Percentiles rank a stretch among this genome's conserved stretches.
Conservation (phyloP, 2,888 invertebrate species). For the Heliconius aoede region DNA sequence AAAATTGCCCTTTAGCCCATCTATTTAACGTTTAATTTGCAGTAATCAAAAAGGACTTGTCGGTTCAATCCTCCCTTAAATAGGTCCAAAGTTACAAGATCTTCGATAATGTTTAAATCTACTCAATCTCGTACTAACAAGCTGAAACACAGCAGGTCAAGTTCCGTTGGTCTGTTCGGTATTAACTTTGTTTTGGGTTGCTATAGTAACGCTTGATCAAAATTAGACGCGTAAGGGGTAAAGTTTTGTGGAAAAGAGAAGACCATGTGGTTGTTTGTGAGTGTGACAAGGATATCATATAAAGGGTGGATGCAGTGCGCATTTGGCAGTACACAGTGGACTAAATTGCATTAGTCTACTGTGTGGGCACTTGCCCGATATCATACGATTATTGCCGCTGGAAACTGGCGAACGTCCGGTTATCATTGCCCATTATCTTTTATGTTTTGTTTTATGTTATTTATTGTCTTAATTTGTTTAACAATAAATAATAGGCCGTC, state of each 20-base stretch:
- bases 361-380: slow-evolving; percentile 57
- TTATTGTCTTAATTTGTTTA: not conserved
- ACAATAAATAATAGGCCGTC: too few species aligned
- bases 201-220: slow-evolving; percentile 72
- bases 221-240: slow-evolving; percentile 69
- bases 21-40: slow-evolving; percentile 67
- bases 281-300: slow-evolving; percentile 58
- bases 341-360: slow-evolving; percentile 76
- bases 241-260: slow-evolving; percentile 57
- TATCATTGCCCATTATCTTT: slow-evolving; percentile 24
- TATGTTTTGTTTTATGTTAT: slow-evolving; percentile 4
- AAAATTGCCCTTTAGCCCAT: slow-evolving; percentile 68
- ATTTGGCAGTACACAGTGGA: slow-evolving; percentile 66
- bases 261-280: slow-evolving; percentile 58
- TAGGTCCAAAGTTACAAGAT: slow-evolving; percentile 57
- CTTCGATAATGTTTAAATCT: slow-evolving; percentile 53
- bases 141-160: slow-evolving; percentile 56
- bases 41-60: slow-evolving; percentile 55
- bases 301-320: slow-evolving; percentile 60
- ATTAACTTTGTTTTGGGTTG: slow-evolving; percentile 71
- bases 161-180: slow-evolving; percentile 57
- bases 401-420: slow-evolving; percentile 37
- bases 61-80: slow-evolving; percentile 48
- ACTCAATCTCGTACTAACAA: slow-evolving; percentile 45
- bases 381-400: slow-evolving; percentile 33